Percentiles rank a stretch among this genome's conserved stretches.
Evolutionary conservation across 2,888 invertebrate genomes (phyloP).

Genomic region (Linnaemya vulpina): DNA sequence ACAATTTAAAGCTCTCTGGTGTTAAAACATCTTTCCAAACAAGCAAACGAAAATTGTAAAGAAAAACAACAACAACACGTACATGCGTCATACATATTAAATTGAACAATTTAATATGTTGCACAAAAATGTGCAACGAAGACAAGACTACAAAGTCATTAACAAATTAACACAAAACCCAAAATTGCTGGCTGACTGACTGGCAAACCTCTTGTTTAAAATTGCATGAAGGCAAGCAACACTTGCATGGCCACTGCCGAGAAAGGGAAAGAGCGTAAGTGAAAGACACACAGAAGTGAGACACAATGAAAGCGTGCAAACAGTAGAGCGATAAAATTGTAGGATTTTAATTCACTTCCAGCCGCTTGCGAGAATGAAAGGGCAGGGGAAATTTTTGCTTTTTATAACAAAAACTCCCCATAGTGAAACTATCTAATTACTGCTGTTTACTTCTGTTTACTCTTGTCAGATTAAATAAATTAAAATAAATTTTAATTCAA

Average conservation of each 20-base stretch:
- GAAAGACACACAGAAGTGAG: background rate
- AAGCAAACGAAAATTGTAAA: constrained; percentile 13
- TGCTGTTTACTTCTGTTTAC: too few species aligned
- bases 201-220: constrained; percentile 46
- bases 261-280: background rate
- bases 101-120: constrained; percentile 56
- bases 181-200: constrained; percentile 41
- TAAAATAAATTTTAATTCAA: background rate
- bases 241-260: background rate
- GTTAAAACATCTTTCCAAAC: constrained; percentile 60
- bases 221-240: background rate
- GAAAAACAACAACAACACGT: background rate
- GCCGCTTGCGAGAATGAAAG: too few species aligned
- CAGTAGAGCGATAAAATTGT: background rate
- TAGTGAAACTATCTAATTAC: background rate
- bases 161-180: constrained; percentile 67
- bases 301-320: constrained; percentile 26
- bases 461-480: background rate
- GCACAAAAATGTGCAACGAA: constrained; percentile 32
- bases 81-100: constrained; percentile 43
- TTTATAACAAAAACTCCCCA: too few species aligned
- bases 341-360: background rate
- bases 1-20: constrained; percentile 52
- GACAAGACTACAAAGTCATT: constrained; percentile 66
- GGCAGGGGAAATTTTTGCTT: too few species aligned